Evolutionary conservation across 2,888 invertebrate genomes (phyloP).

Genomic region (Aelia acuminata): DNA sequence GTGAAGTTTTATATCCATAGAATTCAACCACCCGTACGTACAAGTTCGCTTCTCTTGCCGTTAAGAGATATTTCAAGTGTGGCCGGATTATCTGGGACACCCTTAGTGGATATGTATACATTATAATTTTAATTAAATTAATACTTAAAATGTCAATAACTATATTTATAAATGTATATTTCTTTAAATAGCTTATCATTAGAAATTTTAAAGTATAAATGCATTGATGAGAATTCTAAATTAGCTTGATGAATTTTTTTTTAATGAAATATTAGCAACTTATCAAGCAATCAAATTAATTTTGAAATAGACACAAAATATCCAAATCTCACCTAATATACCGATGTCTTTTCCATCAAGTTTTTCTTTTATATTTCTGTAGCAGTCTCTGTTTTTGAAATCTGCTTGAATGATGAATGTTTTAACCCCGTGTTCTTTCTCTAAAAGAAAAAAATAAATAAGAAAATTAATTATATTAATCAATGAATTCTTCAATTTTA

Average conservation of each 20-base stretch:
- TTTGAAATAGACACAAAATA: not conserved
- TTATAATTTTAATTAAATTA: no score
- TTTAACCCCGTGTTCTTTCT: conserved; percentile 13
- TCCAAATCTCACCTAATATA: conserved; percentile 27
- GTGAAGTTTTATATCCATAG: no score
- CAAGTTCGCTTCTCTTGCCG: no score
- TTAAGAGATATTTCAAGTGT: no score
- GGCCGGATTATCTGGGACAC: no score
- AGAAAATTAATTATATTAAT: no score
- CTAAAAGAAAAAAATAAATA: conserved; percentile 11
- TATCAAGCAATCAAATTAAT: not conserved
- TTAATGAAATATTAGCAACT: not conserved
- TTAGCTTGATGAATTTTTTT: not conserved
- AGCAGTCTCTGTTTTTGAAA: not conserved
- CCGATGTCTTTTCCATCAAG: conserved; percentile 2
- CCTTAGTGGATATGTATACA: no score
- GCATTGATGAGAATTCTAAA: not conserved
- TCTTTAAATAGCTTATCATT: not conserved
- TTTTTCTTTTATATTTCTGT: not conserved
- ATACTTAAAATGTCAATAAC: no score
- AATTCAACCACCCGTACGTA: no score
- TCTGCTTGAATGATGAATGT: conserved; percentile 12
- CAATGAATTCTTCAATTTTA: no score
- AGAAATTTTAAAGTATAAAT: not conserved
- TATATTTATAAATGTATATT: no score